Evolutionary conservation across 1,140 invertebrate genomes (phyloP).

Genomic region (Tribolium madens): DNA sequence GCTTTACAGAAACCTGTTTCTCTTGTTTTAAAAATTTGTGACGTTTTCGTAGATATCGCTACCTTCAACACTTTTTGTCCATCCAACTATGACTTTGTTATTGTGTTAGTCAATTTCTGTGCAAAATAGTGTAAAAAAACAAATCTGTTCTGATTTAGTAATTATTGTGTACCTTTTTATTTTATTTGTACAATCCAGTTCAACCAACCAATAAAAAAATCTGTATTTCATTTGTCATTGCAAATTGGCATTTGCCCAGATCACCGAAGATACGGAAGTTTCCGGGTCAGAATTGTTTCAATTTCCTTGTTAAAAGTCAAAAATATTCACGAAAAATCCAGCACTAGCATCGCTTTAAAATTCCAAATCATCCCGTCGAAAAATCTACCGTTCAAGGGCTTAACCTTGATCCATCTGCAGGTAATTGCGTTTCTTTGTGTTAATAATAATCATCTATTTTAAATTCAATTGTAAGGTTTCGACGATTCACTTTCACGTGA

Average conservation of each 20-base stretch:
- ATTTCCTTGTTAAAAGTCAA: background rate
- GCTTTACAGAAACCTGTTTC: background rate
- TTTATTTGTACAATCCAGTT: constrained; percentile 9
- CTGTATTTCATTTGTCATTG: constrained; percentile 27
- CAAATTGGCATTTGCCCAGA: constrained; percentile 43
- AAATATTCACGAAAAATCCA: background rate
- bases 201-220: background rate
- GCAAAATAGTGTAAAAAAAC: constrained; percentile 11
- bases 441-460: constrained; percentile 37
- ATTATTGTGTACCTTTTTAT: background rate
- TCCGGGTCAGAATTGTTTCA: constrained; percentile 23
- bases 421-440: constrained; percentile 46
- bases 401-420: constrained; percentile 41
- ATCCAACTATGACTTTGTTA: constrained; percentile 26
- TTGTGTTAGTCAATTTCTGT: constrained; percentile 35
- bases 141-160: background rate
- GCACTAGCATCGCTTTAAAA: background rate
- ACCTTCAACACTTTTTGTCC: constrained; percentile 1
- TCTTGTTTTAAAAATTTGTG: background rate
- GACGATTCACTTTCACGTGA: constrained; percentile 40
- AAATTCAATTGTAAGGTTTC: constrained; percentile 23
- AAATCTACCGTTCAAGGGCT: constrained; percentile 14
- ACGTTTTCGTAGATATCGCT: background rate
- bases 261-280: constrained; percentile 39
- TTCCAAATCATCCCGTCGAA: background rate